Percentiles rank a stretch among this genome's conserved stretches.
phyloP scores from a whole-genome alignment of 1,140 invertebrate genomes.

The Centruroides sculpturatus region DNA sequence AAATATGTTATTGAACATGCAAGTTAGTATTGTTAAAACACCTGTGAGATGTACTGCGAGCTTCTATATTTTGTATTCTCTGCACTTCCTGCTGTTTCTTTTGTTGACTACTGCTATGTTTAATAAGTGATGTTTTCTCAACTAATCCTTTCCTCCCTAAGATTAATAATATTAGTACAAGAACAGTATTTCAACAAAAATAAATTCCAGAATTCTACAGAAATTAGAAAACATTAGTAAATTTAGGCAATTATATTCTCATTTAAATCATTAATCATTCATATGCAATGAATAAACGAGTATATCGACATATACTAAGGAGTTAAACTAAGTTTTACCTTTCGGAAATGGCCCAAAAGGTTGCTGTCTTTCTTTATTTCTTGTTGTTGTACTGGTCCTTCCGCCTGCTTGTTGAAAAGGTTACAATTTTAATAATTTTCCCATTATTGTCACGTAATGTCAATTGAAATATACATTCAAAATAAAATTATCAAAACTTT shows the following conservation, averaged over 20 bases:
- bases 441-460: too few relatives aligned
- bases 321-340: constrained; percentile 25
- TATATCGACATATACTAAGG: not conserved
- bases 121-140: constrained; percentile 77
- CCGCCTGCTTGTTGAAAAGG: constrained; percentile 7
- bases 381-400: constrained; percentile 12
- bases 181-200: too few relatives aligned
- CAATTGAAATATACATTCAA: too few relatives aligned
- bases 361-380: constrained; percentile 40
- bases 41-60: constrained; percentile 15
- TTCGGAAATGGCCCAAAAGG: constrained; percentile 48
- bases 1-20: not conserved
- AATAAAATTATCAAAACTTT: too few relatives aligned
- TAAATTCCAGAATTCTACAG: too few relatives aligned
- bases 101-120: constrained; percentile 42
- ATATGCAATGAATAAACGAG: not conserved
- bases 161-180: too few relatives aligned
- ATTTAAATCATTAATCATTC: too few relatives aligned
- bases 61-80: constrained; percentile 13
- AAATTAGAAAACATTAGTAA: too few relatives aligned
- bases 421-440: not conserved
- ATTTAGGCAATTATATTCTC: too few relatives aligned
- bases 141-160: constrained; percentile 61
- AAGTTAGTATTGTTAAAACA: not conserved
- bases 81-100: constrained; percentile 11